A percentile compares a stretch with the other conserved stretches of the same genome.
Conservation (phyloP, 2,113 vertebrate genomes). For the Fukomys damarensis region DNA sequence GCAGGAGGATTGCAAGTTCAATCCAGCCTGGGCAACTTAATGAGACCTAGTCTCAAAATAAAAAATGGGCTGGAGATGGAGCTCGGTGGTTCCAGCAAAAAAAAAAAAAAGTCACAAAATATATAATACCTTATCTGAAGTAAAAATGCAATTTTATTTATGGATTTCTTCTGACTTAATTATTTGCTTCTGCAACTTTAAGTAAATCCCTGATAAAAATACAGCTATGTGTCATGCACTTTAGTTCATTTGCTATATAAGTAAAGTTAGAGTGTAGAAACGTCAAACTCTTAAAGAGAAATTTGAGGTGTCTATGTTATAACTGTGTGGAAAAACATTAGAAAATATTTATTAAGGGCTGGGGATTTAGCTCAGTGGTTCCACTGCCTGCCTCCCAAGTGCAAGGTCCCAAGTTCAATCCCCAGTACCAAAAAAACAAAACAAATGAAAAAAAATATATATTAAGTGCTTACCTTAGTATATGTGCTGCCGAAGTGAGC, state of each 20-base stretch:
- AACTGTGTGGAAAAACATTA: background rate
- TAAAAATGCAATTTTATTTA: slow-evolving; percentile 62
- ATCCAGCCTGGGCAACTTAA: background rate
- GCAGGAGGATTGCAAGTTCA: background rate
- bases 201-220: slow-evolving; percentile 47
- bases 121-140: slow-evolving; percentile 15
- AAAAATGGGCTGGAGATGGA: background rate
- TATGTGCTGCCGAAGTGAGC: no score
- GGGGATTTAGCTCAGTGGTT: no score
- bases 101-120: slow-evolving; percentile 51
- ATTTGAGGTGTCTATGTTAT: background rate
- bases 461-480: no score
- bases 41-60: background rate
- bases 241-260: background rate
- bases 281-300: background rate
- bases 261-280: background rate
- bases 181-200: slow-evolving; percentile 47
- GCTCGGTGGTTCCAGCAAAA: background rate
- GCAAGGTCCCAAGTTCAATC: no score
- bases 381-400: no score
- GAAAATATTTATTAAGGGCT: no score
- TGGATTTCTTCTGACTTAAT: slow-evolving; percentile 66
- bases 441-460: no score
- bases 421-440: no score
- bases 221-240: background rate